Evolutionary conservation across 2,888 invertebrate genomes (phyloP).

Genomic region (Noctua fimbriata): DNA sequence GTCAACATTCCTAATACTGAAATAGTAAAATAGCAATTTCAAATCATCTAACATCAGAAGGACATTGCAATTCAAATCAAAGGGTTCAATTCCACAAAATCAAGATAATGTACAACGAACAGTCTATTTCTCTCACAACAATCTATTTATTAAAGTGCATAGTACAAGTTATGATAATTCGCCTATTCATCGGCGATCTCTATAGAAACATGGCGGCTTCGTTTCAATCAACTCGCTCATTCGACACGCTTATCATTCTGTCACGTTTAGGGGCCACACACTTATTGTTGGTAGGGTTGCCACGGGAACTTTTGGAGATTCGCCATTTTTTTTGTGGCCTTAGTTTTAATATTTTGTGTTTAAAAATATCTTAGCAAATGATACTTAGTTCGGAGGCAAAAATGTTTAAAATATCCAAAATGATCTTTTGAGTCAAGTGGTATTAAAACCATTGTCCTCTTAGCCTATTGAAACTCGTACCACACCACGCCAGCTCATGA

Average conservation of each 20-base stretch:
- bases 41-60: neutral
- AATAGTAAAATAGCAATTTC: neutral
- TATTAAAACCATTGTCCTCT: neutral
- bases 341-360: neutral
- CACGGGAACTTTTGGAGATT: neutral
- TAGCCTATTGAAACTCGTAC: neutral
- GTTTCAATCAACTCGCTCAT: constrained; percentile 66
- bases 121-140: constrained; percentile 40
- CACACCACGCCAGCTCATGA: neutral
- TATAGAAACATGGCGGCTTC: constrained; percentile 56
- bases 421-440: neutral
- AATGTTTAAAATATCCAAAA: neutral
- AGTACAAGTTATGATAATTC: constrained; percentile 61
- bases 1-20: neutral
- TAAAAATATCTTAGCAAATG: neutral
- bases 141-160: constrained; percentile 43
- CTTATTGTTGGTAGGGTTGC: constrained; percentile 59
- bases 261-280: constrained; percentile 69
- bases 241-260: constrained; percentile 67
- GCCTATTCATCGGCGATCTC: constrained; percentile 53
- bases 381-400: neutral
- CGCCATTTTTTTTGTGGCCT: neutral
- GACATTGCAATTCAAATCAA: constrained; percentile 20
- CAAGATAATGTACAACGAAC: constrained; percentile 33
- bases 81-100: constrained; percentile 38